Conservation (phyloP, 2,888 invertebrate species). For the Phalera bucephala region DNA sequence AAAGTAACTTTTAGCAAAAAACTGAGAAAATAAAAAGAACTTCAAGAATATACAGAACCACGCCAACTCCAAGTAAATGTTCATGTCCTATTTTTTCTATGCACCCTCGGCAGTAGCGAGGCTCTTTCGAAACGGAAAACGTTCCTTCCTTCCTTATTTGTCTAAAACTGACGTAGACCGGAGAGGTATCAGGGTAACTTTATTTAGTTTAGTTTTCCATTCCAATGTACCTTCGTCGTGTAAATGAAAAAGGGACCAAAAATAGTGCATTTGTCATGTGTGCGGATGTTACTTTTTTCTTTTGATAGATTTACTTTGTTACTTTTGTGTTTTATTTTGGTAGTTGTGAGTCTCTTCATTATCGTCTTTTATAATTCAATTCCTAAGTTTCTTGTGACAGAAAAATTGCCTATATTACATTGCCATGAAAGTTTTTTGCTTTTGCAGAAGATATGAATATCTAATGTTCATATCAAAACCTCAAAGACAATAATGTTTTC, state of each 20-base stretch:
- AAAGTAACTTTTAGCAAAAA: too few species aligned
- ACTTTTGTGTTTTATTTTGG: slow-evolving; percentile 6
- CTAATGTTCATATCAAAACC: too few species aligned
- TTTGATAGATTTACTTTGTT: slow-evolving; percentile 35
- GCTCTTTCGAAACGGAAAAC: slow-evolving; percentile 52
- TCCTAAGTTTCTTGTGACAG: slow-evolving; percentile 10
- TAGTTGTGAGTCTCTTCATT: slow-evolving; percentile 18
- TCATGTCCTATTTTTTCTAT: slow-evolving; percentile 25
- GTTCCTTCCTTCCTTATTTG: slow-evolving; percentile 66
- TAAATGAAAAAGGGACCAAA: slow-evolving; percentile 59
- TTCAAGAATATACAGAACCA: slow-evolving; percentile 22
- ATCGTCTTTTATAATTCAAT: slow-evolving; percentile 26
- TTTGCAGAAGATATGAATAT: too few species aligned
- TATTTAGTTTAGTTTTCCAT: slow-evolving; percentile 64
- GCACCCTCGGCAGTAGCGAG: slow-evolving; percentile 22
- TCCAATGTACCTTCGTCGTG: slow-evolving; percentile 53
- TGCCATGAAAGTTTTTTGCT: too few species aligned
- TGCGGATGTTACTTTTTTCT: slow-evolving; percentile 41
- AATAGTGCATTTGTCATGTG: slow-evolving; percentile 57
- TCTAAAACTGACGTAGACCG: slow-evolving; percentile 65
- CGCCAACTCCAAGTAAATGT: slow-evolving; percentile 29
- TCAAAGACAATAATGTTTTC: too few species aligned
- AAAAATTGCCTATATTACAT: too few species aligned
- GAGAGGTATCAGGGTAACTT: slow-evolving; percentile 44
- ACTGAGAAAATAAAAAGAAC: neutral